Percentiles rank a stretch among this genome's conserved stretches.
phyloP scores from a whole-genome alignment of 2,113 vertebrate species.

The Corythoichthys intestinalis region DNA sequence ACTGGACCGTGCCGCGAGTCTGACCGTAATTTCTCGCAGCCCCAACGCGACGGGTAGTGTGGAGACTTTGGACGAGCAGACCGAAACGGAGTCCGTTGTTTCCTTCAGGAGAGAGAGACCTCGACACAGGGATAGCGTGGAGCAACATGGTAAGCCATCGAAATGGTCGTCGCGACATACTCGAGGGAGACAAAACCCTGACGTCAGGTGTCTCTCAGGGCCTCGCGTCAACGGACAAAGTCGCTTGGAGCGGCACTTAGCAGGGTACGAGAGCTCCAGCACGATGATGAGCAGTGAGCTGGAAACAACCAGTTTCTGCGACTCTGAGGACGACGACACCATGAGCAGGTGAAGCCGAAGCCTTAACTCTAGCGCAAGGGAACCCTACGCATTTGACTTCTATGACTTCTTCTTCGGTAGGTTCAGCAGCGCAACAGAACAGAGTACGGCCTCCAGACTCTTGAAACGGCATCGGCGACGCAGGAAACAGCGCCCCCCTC shows the following conservation, averaged over 20 bases:
- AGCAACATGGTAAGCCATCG: slow-evolving; percentile 74
- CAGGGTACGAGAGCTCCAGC: slow-evolving; percentile 84
- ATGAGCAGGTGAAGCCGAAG: slow-evolving; percentile 78
- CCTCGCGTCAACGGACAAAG: slow-evolving; percentile 75
- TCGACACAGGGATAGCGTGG: slow-evolving; percentile 78
- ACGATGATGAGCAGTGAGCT: slow-evolving; percentile 88
- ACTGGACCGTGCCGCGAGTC: too few relatives aligned
- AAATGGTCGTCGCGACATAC: slow-evolving; percentile 33
- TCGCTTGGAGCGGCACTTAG: slow-evolving; percentile 81
- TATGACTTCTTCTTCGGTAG: slow-evolving; percentile 43
- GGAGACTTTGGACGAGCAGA: slow-evolving; percentile 85
- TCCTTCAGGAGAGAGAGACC: slow-evolving; percentile 82
- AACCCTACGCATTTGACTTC: slow-evolving; percentile 2
- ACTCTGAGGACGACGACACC: slow-evolving; percentile 86
- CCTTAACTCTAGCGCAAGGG: too few relatives aligned
- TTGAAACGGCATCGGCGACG: slow-evolving; percentile 83
- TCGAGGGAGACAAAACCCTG: slow-evolving; percentile 27
- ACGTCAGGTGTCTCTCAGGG: slow-evolving; percentile 33
- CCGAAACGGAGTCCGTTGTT: slow-evolving; percentile 84
- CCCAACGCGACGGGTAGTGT: slow-evolving; percentile 84
- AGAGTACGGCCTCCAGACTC: slow-evolving; percentile 83
- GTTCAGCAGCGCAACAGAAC: slow-evolving; percentile 88
- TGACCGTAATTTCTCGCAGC: slow-evolving; percentile 45
- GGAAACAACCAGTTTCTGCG: slow-evolving; percentile 85
- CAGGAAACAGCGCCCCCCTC: slow-evolving; percentile 84